Percentiles rank a stretch among this genome's conserved stretches.
These are phyloP conservation scores for Xanthostigma xanthostigma DNA, from an alignment of 2,888 invertebrate genomes.

Conservation along the genomic window DNA sequence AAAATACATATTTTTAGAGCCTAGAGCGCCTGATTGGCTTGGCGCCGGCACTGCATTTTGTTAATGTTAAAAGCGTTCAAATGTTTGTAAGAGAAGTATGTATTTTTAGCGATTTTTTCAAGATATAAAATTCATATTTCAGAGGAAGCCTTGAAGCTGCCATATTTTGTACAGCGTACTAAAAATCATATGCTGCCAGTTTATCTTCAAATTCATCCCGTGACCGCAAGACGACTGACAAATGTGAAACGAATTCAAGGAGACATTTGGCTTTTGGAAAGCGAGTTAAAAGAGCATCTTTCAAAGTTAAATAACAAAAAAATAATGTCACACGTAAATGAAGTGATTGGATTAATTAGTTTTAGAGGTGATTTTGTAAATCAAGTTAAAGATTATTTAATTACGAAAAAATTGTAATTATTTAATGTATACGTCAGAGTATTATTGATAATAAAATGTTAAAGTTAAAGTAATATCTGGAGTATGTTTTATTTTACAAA, in stretches of 20 bases:
- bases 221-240: constrained; percentile 51
- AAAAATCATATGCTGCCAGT: constrained; percentile 75
- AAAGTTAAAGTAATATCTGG: too few species aligned
- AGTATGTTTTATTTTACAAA: too few species aligned
- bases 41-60: too few species aligned
- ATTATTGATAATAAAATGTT: too few species aligned
- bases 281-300: constrained; percentile 48
- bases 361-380: constrained; percentile 63
- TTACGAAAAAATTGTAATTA: constrained; percentile 57
- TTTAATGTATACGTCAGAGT: neutral
- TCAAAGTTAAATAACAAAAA: constrained; percentile 32
- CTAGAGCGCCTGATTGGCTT: too few species aligned
- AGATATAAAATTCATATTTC: constrained; percentile 2
- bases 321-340: constrained; percentile 56
- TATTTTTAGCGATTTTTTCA: neutral
- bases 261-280: constrained; percentile 68
- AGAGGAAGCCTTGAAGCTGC: constrained; percentile 32
- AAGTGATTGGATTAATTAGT: constrained; percentile 51
- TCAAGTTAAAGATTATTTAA: constrained; percentile 50
- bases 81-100: constrained; percentile 1
- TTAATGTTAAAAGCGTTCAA: neutral
- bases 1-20: too few species aligned
- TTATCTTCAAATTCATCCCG: constrained; percentile 41
- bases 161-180: constrained; percentile 60
- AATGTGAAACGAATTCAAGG: constrained; percentile 58